Percentiles rank a stretch among this genome's conserved stretches.
Evolutionary conservation across 2,113 vertebrate species (phyloP).

Genomic region (Pantherophis guttatus): DNA sequence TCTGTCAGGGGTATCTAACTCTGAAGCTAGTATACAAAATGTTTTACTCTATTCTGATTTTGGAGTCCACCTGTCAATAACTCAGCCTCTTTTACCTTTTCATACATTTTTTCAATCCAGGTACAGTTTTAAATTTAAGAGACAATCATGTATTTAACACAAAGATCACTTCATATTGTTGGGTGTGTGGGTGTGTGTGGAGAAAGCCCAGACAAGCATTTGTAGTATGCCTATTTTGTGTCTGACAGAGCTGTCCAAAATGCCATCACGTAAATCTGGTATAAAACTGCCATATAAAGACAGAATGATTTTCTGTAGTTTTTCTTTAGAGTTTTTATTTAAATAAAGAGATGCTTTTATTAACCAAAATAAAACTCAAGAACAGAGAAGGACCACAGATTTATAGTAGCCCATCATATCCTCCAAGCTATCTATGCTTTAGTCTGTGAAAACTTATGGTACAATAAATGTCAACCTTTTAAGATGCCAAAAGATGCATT

Average conservation of each 20-base stretch:
- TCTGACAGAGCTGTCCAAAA: neutral
- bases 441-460: neutral
- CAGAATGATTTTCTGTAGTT: neutral
- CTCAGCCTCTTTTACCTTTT: neutral
- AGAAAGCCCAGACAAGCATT: neutral
- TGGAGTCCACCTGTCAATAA: neutral
- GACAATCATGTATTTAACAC: neutral
- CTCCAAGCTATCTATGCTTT: neutral
- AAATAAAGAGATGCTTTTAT: neutral
- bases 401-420: neutral
- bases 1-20: neutral
- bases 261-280: neutral
- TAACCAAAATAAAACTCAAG: neutral
- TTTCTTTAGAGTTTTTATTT: neutral
- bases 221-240: neutral
- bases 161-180: neutral
- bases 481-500: neutral
- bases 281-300: neutral
- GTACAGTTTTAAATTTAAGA: neutral
- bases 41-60: neutral
- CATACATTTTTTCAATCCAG: neutral
- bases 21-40: neutral
- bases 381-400: neutral
- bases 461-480: neutral
- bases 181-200: no score